phyloP scores from a whole-genome alignment of 2,113 vertebrate genomes.

The Bettongia penicillata region DNA sequence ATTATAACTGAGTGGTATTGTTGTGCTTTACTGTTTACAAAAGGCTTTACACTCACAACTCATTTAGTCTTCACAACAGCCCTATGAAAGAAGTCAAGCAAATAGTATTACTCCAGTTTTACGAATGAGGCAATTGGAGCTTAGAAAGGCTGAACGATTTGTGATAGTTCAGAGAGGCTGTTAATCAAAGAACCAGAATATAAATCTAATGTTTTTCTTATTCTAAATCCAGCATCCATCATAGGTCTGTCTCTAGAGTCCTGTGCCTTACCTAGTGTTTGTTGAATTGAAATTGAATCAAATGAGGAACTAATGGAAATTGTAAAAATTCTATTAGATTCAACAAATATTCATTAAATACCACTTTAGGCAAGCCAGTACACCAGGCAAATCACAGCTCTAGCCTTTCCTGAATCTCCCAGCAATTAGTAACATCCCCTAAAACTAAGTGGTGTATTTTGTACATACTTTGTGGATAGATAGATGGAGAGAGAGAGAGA shows the following conservation, averaged over 20 bases:
- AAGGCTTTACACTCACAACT: neutral
- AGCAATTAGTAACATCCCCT: neutral
- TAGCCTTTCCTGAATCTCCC: neutral
- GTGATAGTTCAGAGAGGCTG: neutral
- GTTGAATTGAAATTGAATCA: neutral
- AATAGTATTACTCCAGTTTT: neutral
- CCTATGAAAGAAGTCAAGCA: neutral
- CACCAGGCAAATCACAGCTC: neutral
- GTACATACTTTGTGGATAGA: neutral
- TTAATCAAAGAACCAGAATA: neutral
- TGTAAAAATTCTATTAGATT: neutral
- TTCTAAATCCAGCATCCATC: neutral
- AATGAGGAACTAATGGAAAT: neutral
- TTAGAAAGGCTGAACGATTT: neutral
- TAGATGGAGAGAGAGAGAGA: neutral
- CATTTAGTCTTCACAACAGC: neutral
- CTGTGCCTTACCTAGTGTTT: neutral
- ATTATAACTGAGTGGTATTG: neutral
- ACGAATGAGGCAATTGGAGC: neutral
- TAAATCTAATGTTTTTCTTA: neutral
- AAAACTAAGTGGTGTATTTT: neutral
- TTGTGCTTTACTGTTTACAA: neutral
- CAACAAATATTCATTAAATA: neutral
- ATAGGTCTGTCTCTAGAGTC: neutral
- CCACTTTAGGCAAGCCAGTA: neutral